phyloP scores from a whole-genome alignment of 1,140 invertebrate species.

The Euschistus heros region DNA sequence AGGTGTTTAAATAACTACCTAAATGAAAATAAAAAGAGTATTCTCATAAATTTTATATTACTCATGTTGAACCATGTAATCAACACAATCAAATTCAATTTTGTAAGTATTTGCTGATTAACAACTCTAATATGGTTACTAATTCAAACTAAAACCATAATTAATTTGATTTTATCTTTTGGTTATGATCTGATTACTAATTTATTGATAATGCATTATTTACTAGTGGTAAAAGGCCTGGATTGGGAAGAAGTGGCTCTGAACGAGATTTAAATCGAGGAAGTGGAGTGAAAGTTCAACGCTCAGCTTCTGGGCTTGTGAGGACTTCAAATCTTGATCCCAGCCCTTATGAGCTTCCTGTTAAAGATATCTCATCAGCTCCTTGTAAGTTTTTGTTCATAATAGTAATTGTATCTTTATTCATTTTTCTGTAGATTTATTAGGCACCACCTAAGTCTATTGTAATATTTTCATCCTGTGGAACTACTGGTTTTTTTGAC shows the following conservation, averaged over 20 bases:
- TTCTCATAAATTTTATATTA: too few relatives aligned
- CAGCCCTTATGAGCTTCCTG: conserved; percentile 38
- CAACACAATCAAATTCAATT: too few relatives aligned
- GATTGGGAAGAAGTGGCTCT: conserved; percentile 41
- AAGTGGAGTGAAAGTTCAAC: conserved; percentile 34
- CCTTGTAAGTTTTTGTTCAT: conserved; percentile 35
- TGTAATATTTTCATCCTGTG: neutral
- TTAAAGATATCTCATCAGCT: conserved; percentile 40
- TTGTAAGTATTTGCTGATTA: too few relatives aligned
- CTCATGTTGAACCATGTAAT: too few relatives aligned
- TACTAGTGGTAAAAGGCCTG: conserved; percentile 15
- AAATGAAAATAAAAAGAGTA: too few relatives aligned
- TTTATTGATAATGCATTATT: too few relatives aligned
- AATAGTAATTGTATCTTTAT: neutral
- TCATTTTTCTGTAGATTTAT: neutral
- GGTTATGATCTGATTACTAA: too few relatives aligned
- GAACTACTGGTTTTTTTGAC: neutral
- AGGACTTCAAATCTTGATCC: conserved; percentile 33
- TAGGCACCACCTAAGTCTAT: neutral
- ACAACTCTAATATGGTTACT: too few relatives aligned
- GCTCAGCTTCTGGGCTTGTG: conserved; percentile 33
- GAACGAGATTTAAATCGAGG: conserved; percentile 39
- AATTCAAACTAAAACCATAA: too few relatives aligned
- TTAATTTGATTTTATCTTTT: too few relatives aligned
- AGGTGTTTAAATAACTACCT: too few relatives aligned